A percentile compares a stretch with the other conserved stretches of the same genome.
Conservation (phyloP, 1,140 invertebrate species). For the Goniozus legneri region DNA sequence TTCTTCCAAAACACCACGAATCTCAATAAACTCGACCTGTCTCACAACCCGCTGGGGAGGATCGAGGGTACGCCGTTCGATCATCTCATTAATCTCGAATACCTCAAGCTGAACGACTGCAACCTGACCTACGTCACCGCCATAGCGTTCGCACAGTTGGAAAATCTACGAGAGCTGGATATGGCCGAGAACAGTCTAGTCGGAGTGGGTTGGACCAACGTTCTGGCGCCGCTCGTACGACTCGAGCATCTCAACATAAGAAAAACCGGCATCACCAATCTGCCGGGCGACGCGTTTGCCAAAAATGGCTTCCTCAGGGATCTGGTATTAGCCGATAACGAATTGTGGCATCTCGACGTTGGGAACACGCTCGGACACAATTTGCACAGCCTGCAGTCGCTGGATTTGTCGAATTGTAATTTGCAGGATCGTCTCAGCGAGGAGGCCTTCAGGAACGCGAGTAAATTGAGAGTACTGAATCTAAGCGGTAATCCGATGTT, state of each 20-base stretch:
- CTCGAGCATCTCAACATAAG: conserved; percentile 65
- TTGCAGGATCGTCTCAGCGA: conserved; percentile 65
- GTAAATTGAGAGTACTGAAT: conserved; percentile 63
- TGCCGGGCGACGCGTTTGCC: conserved; percentile 65
- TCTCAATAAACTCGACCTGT: conserved; percentile 65
- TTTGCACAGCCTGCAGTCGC: conserved; percentile 62
- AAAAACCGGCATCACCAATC: conserved; percentile 59
- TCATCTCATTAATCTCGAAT: conserved; percentile 62
- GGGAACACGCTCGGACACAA: conserved; percentile 64
- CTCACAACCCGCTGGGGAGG: conserved; percentile 62
- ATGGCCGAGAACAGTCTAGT: conserved; percentile 61
- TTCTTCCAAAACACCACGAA: conserved; percentile 68
- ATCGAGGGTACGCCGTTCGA: conserved; percentile 62
- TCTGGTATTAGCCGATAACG: conserved; percentile 64
- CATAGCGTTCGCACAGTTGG: conserved; percentile 57
- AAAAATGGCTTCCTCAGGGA: conserved; percentile 65
- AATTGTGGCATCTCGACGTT: conserved; percentile 63
- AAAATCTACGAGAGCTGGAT: conserved; percentile 64
- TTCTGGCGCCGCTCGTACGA: conserved; percentile 59
- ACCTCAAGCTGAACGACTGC: conserved; percentile 64
- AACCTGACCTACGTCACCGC: conserved; percentile 60
- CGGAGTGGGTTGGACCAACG: conserved; percentile 59
- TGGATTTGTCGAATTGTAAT: conserved; percentile 68
- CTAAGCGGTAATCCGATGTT: conserved; percentile 67
- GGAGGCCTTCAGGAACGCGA: conserved; percentile 67